These are phyloP conservation scores for Henricia sp. DNA, from an alignment of 53 echinoderm and acorn worm species.

Conservation along the genomic window DNA sequence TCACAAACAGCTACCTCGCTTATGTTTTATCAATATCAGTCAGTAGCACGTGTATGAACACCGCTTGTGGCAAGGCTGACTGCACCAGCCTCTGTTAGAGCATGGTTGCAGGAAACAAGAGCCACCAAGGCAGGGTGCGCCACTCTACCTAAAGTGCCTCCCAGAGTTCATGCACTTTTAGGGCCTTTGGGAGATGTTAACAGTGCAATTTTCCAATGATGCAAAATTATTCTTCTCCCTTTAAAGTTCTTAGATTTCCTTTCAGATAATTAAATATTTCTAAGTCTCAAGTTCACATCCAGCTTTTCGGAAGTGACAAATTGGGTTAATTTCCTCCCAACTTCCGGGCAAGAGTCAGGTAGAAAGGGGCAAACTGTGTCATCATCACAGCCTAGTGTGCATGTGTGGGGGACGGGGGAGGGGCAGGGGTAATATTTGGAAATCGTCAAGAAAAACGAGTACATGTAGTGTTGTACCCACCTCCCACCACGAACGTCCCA, in stretches of 20 bases:
- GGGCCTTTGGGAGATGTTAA: neutral
- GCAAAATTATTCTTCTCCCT: neutral
- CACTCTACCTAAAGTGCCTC: too few relatives aligned
- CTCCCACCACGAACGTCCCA: too few relatives aligned
- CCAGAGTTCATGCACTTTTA: too few relatives aligned
- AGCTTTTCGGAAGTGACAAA: constrained; percentile 28
- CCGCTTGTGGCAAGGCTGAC: too few relatives aligned
- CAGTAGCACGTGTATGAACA: neutral
- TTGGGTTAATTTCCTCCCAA: constrained; percentile 24
- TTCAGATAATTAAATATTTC: neutral
- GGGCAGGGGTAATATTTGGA: neutral
- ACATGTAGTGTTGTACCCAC: too few relatives aligned
- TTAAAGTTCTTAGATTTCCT: neutral
- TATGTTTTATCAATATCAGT: neutral
- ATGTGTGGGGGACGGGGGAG: too few relatives aligned
- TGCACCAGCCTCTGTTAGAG: too few relatives aligned
- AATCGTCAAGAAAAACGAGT: too few relatives aligned
- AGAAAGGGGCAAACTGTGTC: constrained; percentile 30
- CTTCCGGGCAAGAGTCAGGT: constrained; percentile 39
- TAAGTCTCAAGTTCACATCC: constrained; percentile 42
- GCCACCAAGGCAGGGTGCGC: too few relatives aligned
- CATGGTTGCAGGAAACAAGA: neutral
- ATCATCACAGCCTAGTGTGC: constrained; percentile 52
- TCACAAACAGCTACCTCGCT: neutral
- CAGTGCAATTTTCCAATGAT: neutral